Evolutionary conservation across 2,797 vertebrate genomes (phyloP), one percentile per base, ranked within the genome.

Genomic region (Melanogrammus aeglefinus): DNA sequence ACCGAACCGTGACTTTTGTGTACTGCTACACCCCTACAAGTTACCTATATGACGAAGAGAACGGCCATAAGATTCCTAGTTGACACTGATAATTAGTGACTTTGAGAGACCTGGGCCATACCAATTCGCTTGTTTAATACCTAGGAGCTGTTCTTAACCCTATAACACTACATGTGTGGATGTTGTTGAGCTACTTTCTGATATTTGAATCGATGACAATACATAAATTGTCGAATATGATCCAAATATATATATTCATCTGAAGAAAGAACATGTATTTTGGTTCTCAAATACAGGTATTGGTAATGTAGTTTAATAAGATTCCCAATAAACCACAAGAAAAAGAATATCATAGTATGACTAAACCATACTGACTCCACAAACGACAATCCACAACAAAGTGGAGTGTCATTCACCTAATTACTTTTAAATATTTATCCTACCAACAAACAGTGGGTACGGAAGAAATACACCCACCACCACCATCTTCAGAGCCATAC

Each of bases 11-110:
- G 31, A 33, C 31, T 33, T 33, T 33, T 33, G 31, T 33, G 2
- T 33, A 33, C 31, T 3, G 31, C 4, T 33, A 4, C 31, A 33
- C 31, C 31, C 2, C 31, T 33, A 73, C 82, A 83, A 78, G 87
- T 82, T 83, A 83, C 83, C 77, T 76, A 80, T 75, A 80, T 75
- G 81, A 85, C 81, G 78, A 74, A 76, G 38, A 44, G 31, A 80
- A 82, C 9, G n/a, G 82, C 75, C 81, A 77, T 73, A 73, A 51
- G 66, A 77, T 75, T 72, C 76, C 71, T 78, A 41, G 57, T 69
- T 82, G 79, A 86, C 78, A 80, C 78, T 83, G 73, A 89, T 83
- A 38, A 33, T 80, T 35, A 72, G 69, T 51, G 70, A 85, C 74
- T 78, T 29, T 75, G 77, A n/a, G 27, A 41, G 75, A 27, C 78